A percentile compares a stretch with the other conserved stretches of the same genome.
Evolutionary conservation across 2,888 invertebrate genomes (phyloP).

Genomic region (Seira musarum): DNA sequence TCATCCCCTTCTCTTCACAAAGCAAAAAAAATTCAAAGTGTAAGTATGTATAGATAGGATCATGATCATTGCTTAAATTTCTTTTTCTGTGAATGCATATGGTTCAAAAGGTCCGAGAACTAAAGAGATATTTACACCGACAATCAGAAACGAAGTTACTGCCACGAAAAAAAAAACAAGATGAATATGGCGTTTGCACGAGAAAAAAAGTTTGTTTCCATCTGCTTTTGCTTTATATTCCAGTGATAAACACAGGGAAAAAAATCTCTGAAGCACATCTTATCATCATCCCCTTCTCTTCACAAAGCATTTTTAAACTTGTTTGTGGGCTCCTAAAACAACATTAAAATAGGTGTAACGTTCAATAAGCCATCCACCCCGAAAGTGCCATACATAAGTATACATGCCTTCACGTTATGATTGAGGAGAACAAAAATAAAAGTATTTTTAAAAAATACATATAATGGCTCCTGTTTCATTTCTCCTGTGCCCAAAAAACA

Average conservation of each 20-base stretch:
- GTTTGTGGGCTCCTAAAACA: background rate
- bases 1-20: no score
- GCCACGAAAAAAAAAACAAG: background rate
- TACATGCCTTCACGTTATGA: no score
- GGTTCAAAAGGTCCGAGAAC: no score
- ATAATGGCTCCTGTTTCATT: background rate
- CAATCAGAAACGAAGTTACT: background rate
- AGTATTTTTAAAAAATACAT: background rate
- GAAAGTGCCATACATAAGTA: no score
- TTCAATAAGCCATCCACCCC: background rate
- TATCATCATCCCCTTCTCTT: background rate
- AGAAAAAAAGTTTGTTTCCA: no score
- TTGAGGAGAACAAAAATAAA: background rate
- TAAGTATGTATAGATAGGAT: background rate
- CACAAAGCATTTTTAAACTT: background rate
- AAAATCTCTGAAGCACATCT: background rate
- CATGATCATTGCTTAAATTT: background rate
- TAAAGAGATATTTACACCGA: background rate
- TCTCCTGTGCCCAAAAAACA: background rate
- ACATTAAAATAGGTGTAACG: background rate
- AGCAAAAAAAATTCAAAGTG: background rate
- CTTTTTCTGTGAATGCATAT: slow-evolving; percentile 10
- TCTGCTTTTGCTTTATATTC: background rate
- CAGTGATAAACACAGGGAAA: background rate
- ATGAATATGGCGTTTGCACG: no score